phyloP scores from a whole-genome alignment of 2,113 vertebrate species.

The Capreolus pygargus region DNA sequence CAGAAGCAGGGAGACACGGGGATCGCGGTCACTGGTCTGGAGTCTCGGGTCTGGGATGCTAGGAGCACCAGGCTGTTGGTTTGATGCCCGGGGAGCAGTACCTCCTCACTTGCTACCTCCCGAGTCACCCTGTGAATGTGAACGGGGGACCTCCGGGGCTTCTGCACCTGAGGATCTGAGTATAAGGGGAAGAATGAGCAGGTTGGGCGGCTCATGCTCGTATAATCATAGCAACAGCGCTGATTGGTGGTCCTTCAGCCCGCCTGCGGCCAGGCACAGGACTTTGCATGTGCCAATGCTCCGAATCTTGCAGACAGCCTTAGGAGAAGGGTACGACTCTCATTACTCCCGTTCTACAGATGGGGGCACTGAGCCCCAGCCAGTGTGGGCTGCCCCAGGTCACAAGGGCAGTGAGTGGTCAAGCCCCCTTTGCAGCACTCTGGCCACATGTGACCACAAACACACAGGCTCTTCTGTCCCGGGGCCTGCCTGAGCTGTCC shows the following conservation, averaged over 20 bases:
- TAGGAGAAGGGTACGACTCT: fast-evolving
- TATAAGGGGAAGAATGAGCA: not conserved
- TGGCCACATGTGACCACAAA: fast-evolving
- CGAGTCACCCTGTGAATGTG: not conserved
- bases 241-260: fast-evolving
- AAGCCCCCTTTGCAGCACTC: too few species aligned
- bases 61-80: not conserved
- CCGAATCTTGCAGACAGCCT: not conserved
- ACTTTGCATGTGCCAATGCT: fast-evolving
- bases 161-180: not conserved
- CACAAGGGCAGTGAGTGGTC: not conserved
- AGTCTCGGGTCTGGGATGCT: not conserved
- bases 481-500: not conserved
- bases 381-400: not conserved
- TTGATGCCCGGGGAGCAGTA: not conserved
- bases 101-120: not conserved
- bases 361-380: not conserved
- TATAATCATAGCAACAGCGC: fast-evolving
- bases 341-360: not conserved
- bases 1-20: not conserved
- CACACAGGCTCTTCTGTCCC: fast-evolving
- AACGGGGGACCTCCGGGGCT: not conserved
- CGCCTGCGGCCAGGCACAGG: not conserved
- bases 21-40: fast-evolving
- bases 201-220: not conserved